These are phyloP conservation scores for Bubo blakistoni DNA, from an alignment of 2,113 vertebrate genomes.

Conservation along the genomic window DNA sequence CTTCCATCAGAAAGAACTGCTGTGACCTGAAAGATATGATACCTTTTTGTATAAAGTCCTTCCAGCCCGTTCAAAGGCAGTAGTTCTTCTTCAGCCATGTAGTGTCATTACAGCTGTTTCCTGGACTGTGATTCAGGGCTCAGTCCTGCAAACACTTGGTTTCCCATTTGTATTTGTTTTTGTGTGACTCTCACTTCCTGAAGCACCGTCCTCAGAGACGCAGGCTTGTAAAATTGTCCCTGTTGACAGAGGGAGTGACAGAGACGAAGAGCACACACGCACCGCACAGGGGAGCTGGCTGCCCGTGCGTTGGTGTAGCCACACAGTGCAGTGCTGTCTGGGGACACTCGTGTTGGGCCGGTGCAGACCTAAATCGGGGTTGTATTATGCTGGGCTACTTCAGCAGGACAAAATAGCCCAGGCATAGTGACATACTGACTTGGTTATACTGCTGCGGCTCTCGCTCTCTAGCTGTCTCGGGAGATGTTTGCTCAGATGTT, in stretches of 20 bases:
- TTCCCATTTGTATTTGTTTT: background rate
- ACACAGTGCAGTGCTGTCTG: background rate
- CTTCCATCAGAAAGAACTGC: slow-evolving; percentile 24
- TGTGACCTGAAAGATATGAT: background rate
- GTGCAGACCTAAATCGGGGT: background rate
- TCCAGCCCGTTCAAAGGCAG: background rate
- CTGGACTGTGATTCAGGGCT: background rate
- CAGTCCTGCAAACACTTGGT: background rate
- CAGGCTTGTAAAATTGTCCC: background rate
- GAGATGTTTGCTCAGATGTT: background rate
- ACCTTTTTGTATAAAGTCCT: background rate
- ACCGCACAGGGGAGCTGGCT: background rate
- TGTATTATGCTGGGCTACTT: background rate
- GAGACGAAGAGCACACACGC: background rate
- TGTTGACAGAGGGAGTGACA: background rate
- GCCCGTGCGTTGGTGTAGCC: fast-evolving
- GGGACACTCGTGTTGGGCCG: background rate
- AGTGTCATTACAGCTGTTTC: background rate
- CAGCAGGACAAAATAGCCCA: background rate
- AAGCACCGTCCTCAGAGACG: background rate
- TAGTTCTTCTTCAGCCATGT: background rate
- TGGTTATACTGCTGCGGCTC: background rate
- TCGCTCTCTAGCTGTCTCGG: background rate
- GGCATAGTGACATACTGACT: background rate
- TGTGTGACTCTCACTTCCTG: background rate